Percentiles rank a stretch among this genome's conserved stretches.
phyloP scores from a whole-genome alignment of 2,888 invertebrate species.

The Drosophila peninsularis region DNA sequence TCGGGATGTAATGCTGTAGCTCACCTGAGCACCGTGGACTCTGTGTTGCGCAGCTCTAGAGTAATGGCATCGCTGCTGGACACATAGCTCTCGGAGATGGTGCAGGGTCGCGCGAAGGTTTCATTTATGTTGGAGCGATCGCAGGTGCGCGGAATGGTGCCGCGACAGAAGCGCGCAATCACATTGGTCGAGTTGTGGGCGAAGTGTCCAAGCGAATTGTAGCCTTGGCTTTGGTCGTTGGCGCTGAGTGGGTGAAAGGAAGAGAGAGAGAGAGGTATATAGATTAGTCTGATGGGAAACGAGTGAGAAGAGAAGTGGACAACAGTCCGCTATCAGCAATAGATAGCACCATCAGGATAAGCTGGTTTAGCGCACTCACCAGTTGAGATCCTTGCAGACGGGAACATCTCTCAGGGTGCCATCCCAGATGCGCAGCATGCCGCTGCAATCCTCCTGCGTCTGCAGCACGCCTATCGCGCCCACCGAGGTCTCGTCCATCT shows the following conservation, averaged over 20 bases:
- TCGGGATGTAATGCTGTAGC: conserved; percentile 43
- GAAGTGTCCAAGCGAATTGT: conserved; percentile 84
- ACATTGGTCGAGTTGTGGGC: conserved; percentile 89
- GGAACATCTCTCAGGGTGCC: conserved; percentile 91
- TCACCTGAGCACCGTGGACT: conserved; percentile 94
- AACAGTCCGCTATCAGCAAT: no score
- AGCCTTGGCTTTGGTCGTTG: conserved; percentile 48
- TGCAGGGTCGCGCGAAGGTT: conserved; percentile 89
- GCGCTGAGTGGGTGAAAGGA: conserved; percentile 30
- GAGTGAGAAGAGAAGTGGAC: no score
- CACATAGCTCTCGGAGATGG: conserved; percentile 92
- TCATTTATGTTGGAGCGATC: conserved; percentile 90
- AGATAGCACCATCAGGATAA: no score
- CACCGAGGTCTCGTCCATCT: conserved; percentile 83
- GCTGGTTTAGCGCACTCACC: conserved; percentile 86
- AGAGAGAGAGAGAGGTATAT: no score
- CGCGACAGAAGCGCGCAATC: conserved; percentile 92
- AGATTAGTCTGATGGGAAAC: no score
- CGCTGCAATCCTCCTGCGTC: conserved; percentile 91
- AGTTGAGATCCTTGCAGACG: conserved; percentile 92
- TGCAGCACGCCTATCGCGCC: conserved; percentile 84
- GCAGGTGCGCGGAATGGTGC: conserved; percentile 92
- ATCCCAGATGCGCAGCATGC: conserved; percentile 94
- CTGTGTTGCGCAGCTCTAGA: conserved; percentile 91
- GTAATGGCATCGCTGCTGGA: conserved; percentile 93